Base-by-base conservation (phyloP, 1,140 invertebrate species). In the Potamilus streckersoni region DNA sequence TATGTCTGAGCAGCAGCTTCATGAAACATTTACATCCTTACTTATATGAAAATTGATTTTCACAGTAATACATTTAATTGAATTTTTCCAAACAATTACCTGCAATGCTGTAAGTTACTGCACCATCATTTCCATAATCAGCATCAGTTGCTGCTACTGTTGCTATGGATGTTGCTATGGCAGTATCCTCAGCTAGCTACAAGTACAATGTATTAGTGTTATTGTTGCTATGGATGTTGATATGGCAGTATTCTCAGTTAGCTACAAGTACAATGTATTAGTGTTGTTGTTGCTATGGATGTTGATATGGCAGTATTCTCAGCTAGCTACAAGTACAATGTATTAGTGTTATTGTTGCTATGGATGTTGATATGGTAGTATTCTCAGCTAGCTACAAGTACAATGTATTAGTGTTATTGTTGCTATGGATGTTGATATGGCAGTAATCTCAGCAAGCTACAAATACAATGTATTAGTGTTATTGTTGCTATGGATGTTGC, bases 281-380 rank as follows among this genome's bases (percentile, higher is more conserved):
- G 23, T 23, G 23, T 23, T 23, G 2, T 23, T 23, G 23, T 23
- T 23, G 23, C 23, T 23, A 23, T 23, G 23, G 0, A 23, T 23
- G 23, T 23, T 2, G 1, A 23, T 23, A 23, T 0, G 2, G 23
- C 23, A 23, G 0, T 23, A 23, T 2, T 23, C 23, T 1, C 79
- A 13, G n/a, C n/a, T 65, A 14, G 13, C 81, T 82, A 23, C 64
- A 23, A 89, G 98, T 96, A 0, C 55, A 63, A 63, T 64, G 23
- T 6, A 92, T 93, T 0, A 97, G 97, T 71, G 93, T 93, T 16
- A 97, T 92, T 0, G 94, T 93, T 0, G 94, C 95, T 0, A 97
- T 93, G 0, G 96, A 93, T 57, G 94, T 94, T 68, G 96, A 96
- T 6, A 93, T 62, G 12, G 81, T 66, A 16, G 59, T 71, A 68